A percentile compares a stretch with the other conserved stretches of the same genome.
Evolutionary conservation across 2,113 vertebrate species (phyloP).

Genomic region (Apeltes quadracus): DNA sequence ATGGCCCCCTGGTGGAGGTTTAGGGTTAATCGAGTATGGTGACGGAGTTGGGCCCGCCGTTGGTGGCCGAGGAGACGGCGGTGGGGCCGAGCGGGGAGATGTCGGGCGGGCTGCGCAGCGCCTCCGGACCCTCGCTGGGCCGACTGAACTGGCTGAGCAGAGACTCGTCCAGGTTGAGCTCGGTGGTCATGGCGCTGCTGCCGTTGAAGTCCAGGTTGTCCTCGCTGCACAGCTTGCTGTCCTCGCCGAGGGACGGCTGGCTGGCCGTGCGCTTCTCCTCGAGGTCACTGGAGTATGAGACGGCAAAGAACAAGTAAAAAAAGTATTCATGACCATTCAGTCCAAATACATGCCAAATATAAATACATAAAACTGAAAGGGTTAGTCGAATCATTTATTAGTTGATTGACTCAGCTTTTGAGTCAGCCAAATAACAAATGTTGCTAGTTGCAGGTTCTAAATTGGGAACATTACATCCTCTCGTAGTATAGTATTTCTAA

Average conservation of each 20-base stretch:
- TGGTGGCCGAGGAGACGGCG: conserved; percentile 52
- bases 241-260: conserved; percentile 87
- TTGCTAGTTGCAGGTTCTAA: background rate
- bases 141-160: conserved; percentile 91
- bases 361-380: background rate
- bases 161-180: conserved; percentile 90
- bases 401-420: background rate
- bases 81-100: conserved; percentile 79
- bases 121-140: conserved; percentile 79
- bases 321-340: background rate
- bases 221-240: conserved; percentile 86
- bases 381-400: background rate
- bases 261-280: conserved; percentile 91
- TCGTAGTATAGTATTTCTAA: background rate
- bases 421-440: background rate
- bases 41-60: conserved; percentile 75
- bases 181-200: conserved; percentile 86
- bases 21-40: conserved; percentile 73
- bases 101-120: conserved; percentile 73
- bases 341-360: background rate
- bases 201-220: conserved; percentile 89
- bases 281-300: conserved; percentile 80
- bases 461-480: background rate
- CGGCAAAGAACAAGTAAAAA: background rate
- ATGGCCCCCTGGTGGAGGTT: conserved; percentile 52